Evolutionary conservation across 2,113 vertebrate species (phyloP).

Genomic region (Leiothrix lutea): DNA sequence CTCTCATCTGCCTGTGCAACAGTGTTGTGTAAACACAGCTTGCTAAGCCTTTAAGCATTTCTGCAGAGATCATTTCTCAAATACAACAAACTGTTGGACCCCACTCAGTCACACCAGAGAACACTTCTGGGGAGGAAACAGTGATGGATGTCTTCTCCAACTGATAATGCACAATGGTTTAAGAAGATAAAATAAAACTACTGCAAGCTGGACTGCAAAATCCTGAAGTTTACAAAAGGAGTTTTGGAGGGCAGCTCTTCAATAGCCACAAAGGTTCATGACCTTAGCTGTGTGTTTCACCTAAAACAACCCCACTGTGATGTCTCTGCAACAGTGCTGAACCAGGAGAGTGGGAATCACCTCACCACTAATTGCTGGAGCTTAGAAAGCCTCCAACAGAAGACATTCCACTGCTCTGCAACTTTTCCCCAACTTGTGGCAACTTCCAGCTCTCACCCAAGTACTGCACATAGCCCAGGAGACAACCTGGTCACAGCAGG

Average conservation of each 20-base stretch:
- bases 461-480: not conserved
- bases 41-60: not conserved
- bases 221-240: not conserved
- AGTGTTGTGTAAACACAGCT: not conserved
- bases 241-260: not conserved
- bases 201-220: not conserved
- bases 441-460: not conserved
- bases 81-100: not conserved
- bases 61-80: not conserved
- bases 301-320: accelerated
- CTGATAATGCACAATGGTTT: not conserved
- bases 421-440: not conserved
- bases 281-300: not conserved
- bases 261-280: not conserved
- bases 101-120: accelerated
- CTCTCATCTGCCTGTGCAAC: not conserved
- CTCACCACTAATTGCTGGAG: not conserved
- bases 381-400: not conserved
- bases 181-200: not conserved
- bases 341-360: not conserved
- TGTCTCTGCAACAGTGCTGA: not conserved
- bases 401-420: not conserved
- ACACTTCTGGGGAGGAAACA: not conserved
- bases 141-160: not conserved
- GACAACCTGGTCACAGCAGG: too few species aligned